Evolutionary conservation across 1,140 invertebrate genomes (phyloP).

Genomic region (Adoxophyes honmai): DNA sequence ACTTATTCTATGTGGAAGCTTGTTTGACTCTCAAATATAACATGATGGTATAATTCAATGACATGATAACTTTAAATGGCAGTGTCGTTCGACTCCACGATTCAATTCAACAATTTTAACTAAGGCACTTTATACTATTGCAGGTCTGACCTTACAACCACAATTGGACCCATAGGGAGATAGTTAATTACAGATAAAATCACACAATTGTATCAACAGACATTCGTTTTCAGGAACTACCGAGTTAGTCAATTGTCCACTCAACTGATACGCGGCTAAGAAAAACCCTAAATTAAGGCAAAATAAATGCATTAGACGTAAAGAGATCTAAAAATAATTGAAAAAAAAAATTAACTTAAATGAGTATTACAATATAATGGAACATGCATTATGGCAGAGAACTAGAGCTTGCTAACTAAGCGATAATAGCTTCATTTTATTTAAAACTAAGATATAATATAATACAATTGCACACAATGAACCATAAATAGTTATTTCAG

Average conservation of each 20-base stretch:
- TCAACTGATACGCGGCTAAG: constrained; percentile 25
- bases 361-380: constrained; percentile 78
- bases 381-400: constrained; percentile 79
- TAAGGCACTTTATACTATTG: constrained; percentile 52
- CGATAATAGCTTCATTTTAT: constrained; percentile 71
- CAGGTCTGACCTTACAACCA: constrained; percentile 11
- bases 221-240: constrained; percentile 6
- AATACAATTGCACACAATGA: constrained; percentile 9
- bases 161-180: constrained; percentile 11
- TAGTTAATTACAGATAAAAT: constrained; percentile 9
- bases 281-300: constrained; percentile 43
- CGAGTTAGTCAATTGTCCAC: constrained; percentile 23
- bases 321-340: constrained; percentile 75
- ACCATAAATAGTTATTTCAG: no score
- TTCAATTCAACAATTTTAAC: constrained; percentile 40
- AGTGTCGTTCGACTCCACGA: constrained; percentile 37
- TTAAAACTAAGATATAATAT: constrained; percentile 35
- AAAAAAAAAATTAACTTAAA: constrained; percentile 72
- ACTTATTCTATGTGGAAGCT: constrained; percentile 65
- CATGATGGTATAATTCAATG: constrained; percentile 41
- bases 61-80: constrained; percentile 38
- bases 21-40: constrained; percentile 45
- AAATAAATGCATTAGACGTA: constrained; percentile 76
- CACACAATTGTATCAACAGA: constrained; percentile 5
- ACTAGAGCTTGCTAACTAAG: constrained; percentile 72